Conservation (phyloP, 2,888 invertebrate genomes). For the Gonocerus acuteangulatus region DNA sequence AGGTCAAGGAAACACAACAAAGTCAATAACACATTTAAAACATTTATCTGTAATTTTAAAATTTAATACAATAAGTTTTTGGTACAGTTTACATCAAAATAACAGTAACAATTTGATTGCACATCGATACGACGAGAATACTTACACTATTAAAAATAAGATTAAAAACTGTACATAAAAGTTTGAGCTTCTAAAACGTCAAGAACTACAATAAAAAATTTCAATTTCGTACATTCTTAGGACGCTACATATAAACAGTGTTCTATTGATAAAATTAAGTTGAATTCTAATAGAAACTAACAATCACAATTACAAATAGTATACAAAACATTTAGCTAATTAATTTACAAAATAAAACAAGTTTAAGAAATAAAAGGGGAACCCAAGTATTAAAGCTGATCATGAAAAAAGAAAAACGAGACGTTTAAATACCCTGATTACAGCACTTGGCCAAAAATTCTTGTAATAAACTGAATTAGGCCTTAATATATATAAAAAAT, state of each 20-base stretch:
- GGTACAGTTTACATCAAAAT: conserved; percentile 22
- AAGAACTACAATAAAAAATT: not conserved
- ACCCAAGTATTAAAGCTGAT: not conserved
- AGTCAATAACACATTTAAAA: conserved; percentile 28
- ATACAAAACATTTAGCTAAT: conserved; percentile 1
- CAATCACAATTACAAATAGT: conserved; percentile 22
- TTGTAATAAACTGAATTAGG: too few relatives aligned
- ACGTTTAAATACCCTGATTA: too few relatives aligned
- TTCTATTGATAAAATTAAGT: not conserved
- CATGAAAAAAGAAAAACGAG: not conserved
- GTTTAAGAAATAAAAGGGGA: not conserved
- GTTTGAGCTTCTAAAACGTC: conserved; percentile 8
- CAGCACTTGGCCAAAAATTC: too few relatives aligned
- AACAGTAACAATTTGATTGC: conserved; percentile 28
- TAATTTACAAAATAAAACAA: not conserved
- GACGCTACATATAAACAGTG: not conserved
- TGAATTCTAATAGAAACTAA: not conserved
- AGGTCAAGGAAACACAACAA: conserved; percentile 27
- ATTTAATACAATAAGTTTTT: conserved; percentile 20
- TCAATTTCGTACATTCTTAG: not conserved
- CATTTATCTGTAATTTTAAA: conserved; percentile 25
- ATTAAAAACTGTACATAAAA: conserved; percentile 14
- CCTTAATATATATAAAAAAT: conserved; percentile 5
- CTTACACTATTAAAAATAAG: conserved; percentile 3
- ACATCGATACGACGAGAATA: conserved; percentile 20